phyloP scores from a whole-genome alignment of 2,797 vertebrate species.

The Premnoplex brunnescens region DNA sequence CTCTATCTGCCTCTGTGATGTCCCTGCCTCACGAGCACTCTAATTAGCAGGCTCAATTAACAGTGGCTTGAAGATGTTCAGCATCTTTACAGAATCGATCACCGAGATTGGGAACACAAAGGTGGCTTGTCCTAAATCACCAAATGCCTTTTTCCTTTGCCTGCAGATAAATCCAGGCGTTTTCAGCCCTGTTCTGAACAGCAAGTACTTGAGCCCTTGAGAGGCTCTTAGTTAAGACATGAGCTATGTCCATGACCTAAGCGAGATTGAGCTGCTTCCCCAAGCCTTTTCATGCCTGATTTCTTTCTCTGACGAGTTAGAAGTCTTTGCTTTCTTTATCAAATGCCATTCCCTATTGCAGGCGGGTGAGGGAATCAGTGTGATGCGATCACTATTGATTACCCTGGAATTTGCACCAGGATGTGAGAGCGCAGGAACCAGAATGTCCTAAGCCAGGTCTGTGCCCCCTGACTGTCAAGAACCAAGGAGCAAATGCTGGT shows the following conservation, averaged over 20 bases:
- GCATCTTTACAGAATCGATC: not conserved
- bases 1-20: not conserved
- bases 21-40: not conserved
- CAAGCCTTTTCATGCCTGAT: not conserved
- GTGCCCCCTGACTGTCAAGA: not conserved
- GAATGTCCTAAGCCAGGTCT: not conserved
- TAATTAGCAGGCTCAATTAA: slow-evolving; percentile 1
- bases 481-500: not conserved
- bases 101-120: not conserved
- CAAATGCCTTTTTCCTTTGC: not conserved
- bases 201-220: not conserved
- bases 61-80: not conserved
- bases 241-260: not conserved
- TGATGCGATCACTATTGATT: not conserved
- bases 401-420: not conserved
- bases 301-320: not conserved
- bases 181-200: not conserved
- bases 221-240: not conserved
- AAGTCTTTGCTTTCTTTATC: not conserved
- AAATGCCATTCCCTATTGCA: not conserved
- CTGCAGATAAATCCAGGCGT: not conserved
- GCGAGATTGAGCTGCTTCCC: not conserved
- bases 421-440: not conserved
- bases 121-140: not conserved
- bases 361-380: not conserved